Conservation (phyloP, 2,888 invertebrate genomes). For the Caenorhabditis sp. region DNA sequence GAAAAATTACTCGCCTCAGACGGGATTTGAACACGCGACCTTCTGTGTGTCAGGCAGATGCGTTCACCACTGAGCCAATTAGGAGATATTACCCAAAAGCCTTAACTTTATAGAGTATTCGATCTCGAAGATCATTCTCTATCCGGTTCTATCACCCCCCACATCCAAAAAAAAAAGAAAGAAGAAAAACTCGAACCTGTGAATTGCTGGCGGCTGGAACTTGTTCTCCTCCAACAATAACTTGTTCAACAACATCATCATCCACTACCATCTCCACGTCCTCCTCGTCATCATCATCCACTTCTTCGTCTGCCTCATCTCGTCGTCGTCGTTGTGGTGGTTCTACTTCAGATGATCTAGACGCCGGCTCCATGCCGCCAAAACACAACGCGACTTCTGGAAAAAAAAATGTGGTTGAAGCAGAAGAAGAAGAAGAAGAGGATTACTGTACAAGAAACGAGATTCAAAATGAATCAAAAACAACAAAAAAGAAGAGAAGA, state of each 20-base stretch:
- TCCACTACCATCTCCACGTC: too few species aligned
- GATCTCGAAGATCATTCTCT: too few species aligned
- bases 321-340: neutral
- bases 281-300: neutral
- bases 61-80: too few species aligned
- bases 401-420: too few species aligned
- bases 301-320: neutral
- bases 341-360: neutral
- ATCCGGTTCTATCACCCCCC: too few species aligned
- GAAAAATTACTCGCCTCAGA: too few species aligned
- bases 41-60: too few species aligned
- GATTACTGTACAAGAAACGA: constrained; percentile 18
- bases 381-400: neutral
- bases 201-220: neutral
- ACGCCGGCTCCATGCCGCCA: neutral
- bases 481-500: constrained; percentile 2
- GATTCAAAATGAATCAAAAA: too few species aligned
- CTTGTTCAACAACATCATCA: neutral
- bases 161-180: neutral
- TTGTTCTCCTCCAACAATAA: neutral
- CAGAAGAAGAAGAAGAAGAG: too few species aligned
- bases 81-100: too few species aligned
- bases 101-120: too few species aligned
- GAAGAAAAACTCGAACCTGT: neutral
- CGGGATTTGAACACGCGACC: too few species aligned